Evolutionary conservation across 2,797 vertebrate genomes (phyloP).

Genomic region (Furcifer pardalis): DNA sequence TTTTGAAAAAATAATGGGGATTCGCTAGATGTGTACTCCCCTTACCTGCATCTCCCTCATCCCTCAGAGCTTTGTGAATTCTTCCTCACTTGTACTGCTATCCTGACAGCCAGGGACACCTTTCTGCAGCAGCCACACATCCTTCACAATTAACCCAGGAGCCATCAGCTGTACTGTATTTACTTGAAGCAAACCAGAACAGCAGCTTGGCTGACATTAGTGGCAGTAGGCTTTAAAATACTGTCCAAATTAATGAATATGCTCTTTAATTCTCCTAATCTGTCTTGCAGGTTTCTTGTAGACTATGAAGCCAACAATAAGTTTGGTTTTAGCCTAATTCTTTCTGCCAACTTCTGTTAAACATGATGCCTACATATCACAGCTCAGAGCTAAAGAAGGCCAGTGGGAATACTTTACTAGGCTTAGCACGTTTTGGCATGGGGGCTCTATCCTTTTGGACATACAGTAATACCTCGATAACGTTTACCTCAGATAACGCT

Average conservation of each 20-base stretch:
- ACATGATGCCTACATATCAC: not conserved
- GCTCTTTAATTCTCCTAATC: conserved; percentile 6
- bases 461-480: too few species aligned
- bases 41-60: too few species aligned
- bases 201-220: not conserved
- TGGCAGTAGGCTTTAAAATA: not conserved
- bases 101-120: not conserved
- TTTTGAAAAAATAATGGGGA: not conserved
- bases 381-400: not conserved
- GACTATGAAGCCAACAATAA: not conserved
- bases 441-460: conserved; percentile 9
- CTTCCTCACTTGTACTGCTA: not conserved
- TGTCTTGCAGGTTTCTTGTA: conserved; percentile 35
- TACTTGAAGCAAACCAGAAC: not conserved
- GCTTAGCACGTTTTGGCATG: conserved; percentile 1
- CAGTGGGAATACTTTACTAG: conserved; percentile 6
- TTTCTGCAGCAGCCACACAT: not conserved
- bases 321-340: conserved; percentile 34
- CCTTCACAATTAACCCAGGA: not conserved
- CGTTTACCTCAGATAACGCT: too few species aligned
- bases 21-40: not conserved
- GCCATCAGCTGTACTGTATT: not conserved
- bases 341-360: conserved; percentile 12
- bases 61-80: not conserved
- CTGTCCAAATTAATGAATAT: not conserved